Evolutionary conservation across 2,888 invertebrate genomes (phyloP), one percentile per base, ranked within the genome.

Genomic region (Entomobrya proxima): DNA sequence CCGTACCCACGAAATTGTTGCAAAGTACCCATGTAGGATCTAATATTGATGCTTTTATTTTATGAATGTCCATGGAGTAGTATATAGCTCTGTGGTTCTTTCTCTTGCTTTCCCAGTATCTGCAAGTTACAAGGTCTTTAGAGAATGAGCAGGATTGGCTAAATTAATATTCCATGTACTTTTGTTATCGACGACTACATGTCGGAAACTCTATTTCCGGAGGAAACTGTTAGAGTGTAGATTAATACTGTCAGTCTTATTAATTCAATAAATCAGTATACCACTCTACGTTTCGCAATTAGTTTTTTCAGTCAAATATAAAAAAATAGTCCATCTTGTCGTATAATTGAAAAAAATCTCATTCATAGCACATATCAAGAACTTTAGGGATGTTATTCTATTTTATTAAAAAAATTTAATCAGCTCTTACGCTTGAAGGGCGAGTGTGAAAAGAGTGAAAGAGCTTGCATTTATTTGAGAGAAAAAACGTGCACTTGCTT

Each of bases 191-290:
- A 18, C 1, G 27, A 35, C 1, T 69, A 13, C 24, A 44, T 50
- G 44, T 75, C 15, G 55, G 55, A 82, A 75, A 67, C n/a, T 30
- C 55, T 30, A 83, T 75, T 83, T 83, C 52, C 67, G 0, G 64
- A 67, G 76, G 52, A 83, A 75, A 83, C 76, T 76, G 67, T 44
- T 11, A 13, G 13, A 44, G 13, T 64, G 76, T 40, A 83, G 82
- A 83, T 83, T 83, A 83, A 83, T 83, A 50, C 76, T 11, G 21
- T 21, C 44, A 37, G 27, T 27, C 67, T 76, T 83, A 83, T 83
- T 83, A 83, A 83, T 77, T 83, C 55, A 83, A 83, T 83, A 83
- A 83, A 83, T 83, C 83, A 83, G 83, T 69, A 27, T 0, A 21
- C 64, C 30, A 40, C 24, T 61, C 64, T 75, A 47, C 64, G 11